Evolutionary conservation across 2,888 invertebrate genomes (phyloP).

Genomic region (Orthonychiurus folsomi): DNA sequence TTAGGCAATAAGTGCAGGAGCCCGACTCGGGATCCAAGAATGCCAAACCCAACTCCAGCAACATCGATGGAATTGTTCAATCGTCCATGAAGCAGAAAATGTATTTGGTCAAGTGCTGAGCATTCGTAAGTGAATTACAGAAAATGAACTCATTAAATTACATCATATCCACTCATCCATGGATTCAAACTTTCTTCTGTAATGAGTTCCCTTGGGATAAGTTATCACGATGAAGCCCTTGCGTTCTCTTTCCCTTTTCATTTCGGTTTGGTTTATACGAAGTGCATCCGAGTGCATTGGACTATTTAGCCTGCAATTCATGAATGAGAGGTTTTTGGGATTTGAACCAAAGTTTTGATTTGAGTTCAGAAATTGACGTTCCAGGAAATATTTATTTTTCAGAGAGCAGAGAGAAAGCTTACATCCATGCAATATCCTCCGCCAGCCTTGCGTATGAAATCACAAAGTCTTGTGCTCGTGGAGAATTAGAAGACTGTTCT

Average conservation of each 20-base stretch:
- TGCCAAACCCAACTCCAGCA: conserved; percentile 81
- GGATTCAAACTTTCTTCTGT: no score
- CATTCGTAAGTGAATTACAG: conserved; percentile 60
- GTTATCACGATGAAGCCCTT: no score
- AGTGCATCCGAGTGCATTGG: no score
- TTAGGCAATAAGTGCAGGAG: conserved; percentile 69
- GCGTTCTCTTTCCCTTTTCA: no score
- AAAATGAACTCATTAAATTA: background rate
- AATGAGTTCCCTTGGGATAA: no score
- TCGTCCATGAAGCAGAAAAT: conserved; percentile 62
- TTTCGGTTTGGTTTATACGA: no score
- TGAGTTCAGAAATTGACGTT: no score
- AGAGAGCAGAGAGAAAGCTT: conserved; percentile 85
- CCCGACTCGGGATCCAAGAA: conserved; percentile 75
- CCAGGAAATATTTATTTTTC: no score
- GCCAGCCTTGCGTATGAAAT: conserved; percentile 83
- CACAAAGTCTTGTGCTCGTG: conserved; percentile 75
- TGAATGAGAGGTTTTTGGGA: no score
- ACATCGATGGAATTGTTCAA: conserved; percentile 83
- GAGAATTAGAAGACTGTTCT: conserved; percentile 77
- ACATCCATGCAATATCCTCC: conserved; percentile 77
- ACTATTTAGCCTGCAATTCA: no score
- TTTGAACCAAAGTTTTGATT: no score
- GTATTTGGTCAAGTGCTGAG: conserved; percentile 76
- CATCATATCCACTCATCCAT: background rate